A percentile compares a stretch with the other conserved stretches of the same genome.
phyloP scores from a whole-genome alignment of 1,140 invertebrate species.

The Drosophila funebris region DNA sequence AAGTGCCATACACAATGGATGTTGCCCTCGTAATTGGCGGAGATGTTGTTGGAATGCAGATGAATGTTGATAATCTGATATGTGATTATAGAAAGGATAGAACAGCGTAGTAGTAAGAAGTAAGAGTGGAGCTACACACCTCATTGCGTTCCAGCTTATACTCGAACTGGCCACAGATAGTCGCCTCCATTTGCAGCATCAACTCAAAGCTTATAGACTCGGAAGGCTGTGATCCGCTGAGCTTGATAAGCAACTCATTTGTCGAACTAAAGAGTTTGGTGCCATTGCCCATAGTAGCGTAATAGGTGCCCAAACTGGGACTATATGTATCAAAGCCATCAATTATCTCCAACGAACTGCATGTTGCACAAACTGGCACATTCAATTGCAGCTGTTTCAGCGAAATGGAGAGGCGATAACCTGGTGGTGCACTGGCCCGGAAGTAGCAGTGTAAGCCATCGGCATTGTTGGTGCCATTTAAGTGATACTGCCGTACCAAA shows the following conservation, averaged over 20 bases:
- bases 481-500: slow-evolving; percentile 48
- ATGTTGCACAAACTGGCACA: slow-evolving; percentile 54
- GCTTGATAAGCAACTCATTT: slow-evolving; percentile 85
- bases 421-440: slow-evolving; percentile 80
- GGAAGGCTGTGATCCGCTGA: slow-evolving; percentile 84
- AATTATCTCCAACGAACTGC: slow-evolving; percentile 88
- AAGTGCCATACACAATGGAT: slow-evolving; percentile 65
- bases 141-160: slow-evolving; percentile 22
- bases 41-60: slow-evolving; percentile 1
- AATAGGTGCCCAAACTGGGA: slow-evolving; percentile 87
- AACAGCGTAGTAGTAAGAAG: too few relatives aligned
- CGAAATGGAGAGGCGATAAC: slow-evolving; percentile 84
- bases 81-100: neutral
- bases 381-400: slow-evolving; percentile 85
- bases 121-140: neutral
- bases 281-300: slow-evolving; percentile 83
- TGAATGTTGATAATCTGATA: slow-evolving; percentile 32
- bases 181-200: slow-evolving; percentile 84
- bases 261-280: slow-evolving; percentile 85
- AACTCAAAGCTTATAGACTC: slow-evolving; percentile 85
- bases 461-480: slow-evolving; percentile 64
- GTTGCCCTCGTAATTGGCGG: slow-evolving; percentile 27
- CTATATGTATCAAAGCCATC: slow-evolving; percentile 87
- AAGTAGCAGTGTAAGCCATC: slow-evolving; percentile 84
- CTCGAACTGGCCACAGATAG: slow-evolving; percentile 79